Percentiles rank a stretch among this genome's conserved stretches.
Evolutionary conservation across 1,140 invertebrate genomes (phyloP).

Genomic region (Stratiolaelaps scimitus): DNA sequence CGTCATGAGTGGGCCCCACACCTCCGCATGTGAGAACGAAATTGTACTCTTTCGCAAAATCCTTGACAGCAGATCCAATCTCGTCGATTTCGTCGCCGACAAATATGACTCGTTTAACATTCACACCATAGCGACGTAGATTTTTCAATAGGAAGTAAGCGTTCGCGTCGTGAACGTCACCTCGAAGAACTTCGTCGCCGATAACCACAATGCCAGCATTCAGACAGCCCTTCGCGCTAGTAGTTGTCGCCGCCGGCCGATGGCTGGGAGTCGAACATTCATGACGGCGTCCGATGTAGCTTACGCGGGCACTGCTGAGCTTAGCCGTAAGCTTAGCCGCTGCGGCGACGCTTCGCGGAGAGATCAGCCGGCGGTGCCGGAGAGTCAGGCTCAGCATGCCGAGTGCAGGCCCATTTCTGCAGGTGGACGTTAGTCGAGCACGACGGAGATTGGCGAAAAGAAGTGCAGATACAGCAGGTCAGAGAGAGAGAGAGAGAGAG

Average conservation of each 20-base stretch:
- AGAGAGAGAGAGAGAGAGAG: too few species aligned
- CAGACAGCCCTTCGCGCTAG: not conserved
- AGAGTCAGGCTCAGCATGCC: too few species aligned
- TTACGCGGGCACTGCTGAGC: too few species aligned
- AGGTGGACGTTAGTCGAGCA: too few species aligned
- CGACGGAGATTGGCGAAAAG: too few species aligned
- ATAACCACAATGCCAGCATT: conserved; percentile 50
- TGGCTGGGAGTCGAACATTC: not conserved
- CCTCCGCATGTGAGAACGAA: conserved; percentile 65
- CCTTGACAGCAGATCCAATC: conserved; percentile 54
- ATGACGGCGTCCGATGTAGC: too few species aligned
- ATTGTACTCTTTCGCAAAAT: conserved; percentile 50
- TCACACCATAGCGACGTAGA: conserved; percentile 53
- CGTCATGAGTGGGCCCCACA: conserved; percentile 72
- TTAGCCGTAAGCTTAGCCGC: too few species aligned
- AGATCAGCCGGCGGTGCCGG: too few species aligned
- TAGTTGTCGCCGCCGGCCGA: not conserved
- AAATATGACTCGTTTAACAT: conserved; percentile 55
- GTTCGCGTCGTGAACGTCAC: conserved; percentile 60
- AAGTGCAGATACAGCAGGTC: too few species aligned
- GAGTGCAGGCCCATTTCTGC: too few species aligned
- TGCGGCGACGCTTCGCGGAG: too few species aligned
- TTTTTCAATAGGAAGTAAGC: conserved; percentile 54
- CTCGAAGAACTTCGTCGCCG: conserved; percentile 74
- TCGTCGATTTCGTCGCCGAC: conserved; percentile 55